Evolutionary conservation across 2,113 vertebrate genomes (phyloP).

Genomic region (Cyprinus carpio): DNA sequence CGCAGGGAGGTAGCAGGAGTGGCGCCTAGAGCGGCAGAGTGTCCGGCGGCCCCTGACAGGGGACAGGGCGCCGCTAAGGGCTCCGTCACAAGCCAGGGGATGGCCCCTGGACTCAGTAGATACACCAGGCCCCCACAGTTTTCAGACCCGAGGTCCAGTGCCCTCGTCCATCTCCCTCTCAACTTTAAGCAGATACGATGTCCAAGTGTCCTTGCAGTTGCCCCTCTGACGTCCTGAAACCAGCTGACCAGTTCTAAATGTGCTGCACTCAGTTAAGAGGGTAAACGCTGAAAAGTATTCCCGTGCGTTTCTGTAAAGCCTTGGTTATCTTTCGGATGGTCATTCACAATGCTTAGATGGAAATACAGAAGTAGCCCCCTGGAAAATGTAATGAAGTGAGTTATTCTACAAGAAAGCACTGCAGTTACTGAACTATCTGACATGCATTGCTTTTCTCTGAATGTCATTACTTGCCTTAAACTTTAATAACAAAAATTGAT

Average conservation of each 20-base stretch:
- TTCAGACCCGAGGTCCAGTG: conserved; percentile 95
- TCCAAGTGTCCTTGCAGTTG: not conserved
- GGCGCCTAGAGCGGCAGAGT: conserved; percentile 86
- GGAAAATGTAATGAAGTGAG: not conserved
- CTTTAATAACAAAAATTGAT: too few relatives aligned
- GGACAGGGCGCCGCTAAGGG: conserved; percentile 69
- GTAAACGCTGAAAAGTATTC: not conserved
- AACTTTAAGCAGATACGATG: conserved; percentile 32
- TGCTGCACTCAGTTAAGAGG: not conserved
- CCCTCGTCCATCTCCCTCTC: conserved; percentile 67
- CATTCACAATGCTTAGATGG: not conserved
- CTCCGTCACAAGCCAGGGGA: conserved; percentile 83
- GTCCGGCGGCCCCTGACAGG: conserved; percentile 73
- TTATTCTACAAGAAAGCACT: not conserved
- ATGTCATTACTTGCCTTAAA: not conserved
- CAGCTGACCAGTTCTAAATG: too few relatives aligned
- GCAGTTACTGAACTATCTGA: not conserved
- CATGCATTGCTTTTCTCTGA: not conserved
- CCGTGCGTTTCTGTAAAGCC: not conserved
- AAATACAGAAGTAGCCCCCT: not conserved
- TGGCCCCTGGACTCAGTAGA: conserved; percentile 87
- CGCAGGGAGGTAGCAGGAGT: conserved; percentile 96
- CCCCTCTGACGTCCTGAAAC: conserved; percentile 19
- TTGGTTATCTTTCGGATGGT: not conserved
- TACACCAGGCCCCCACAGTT: conserved; percentile 87